These are phyloP conservation scores for Entosphenus tridentatus DNA, from an alignment of 2,113 vertebrate genomes.

Conservation along the genomic window DNA sequence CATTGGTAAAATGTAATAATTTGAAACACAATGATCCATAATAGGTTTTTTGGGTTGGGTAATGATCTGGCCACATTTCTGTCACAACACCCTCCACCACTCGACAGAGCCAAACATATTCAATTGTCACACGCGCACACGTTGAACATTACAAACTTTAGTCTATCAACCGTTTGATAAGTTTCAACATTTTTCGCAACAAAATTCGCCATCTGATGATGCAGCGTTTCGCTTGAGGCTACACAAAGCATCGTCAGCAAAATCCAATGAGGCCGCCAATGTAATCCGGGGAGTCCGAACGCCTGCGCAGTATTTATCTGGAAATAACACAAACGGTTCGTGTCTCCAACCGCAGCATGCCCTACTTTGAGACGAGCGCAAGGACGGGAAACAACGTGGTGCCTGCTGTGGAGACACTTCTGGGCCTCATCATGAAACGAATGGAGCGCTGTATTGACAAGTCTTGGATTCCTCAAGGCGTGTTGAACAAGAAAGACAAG, in stretches of 20 bases:
- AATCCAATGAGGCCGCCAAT: neutral
- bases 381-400: neutral
- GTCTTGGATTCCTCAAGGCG: conserved; percentile 2
- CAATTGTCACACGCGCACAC: too few species aligned
- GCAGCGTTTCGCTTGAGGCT: neutral
- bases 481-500: neutral
- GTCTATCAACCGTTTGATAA: too few species aligned
- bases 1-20: too few species aligned
- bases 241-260: neutral
- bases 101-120: too few species aligned
- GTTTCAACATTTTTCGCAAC: neutral
- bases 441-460: neutral
- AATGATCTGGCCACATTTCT: too few species aligned
- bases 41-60: too few species aligned
- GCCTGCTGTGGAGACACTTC: neutral
- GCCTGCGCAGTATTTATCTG: neutral
- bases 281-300: neutral
- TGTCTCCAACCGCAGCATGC: neutral
- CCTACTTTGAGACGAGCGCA: conserved; percentile 1
- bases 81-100: too few species aligned
- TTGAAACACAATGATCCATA: too few species aligned
- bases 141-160: too few species aligned
- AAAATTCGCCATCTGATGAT: neutral
- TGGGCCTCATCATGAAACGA: conserved; percentile 5
- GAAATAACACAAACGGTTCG: neutral